Conservation (phyloP, 2,888 invertebrate genomes). For the Rhagophthalmus giganteus region DNA sequence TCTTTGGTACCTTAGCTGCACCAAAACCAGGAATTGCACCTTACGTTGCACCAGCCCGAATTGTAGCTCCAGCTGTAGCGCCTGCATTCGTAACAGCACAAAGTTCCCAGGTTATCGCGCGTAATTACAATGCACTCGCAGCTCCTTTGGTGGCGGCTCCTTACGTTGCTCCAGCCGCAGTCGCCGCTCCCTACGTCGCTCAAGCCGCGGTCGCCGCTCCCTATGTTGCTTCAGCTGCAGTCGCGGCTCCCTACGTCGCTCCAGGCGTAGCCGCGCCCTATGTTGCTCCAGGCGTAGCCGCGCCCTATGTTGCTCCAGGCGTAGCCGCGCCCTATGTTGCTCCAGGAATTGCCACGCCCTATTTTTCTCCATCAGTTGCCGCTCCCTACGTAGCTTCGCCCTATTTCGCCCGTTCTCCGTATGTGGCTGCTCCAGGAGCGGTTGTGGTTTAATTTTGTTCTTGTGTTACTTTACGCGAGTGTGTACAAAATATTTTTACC, state of each 20-base stretch:
- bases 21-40: slow-evolving; percentile 49
- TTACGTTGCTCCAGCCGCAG: slow-evolving; percentile 48
- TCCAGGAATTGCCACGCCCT: too few relatives aligned
- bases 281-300: slow-evolving; percentile 37
- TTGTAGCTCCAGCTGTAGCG: slow-evolving; percentile 40
- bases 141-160: slow-evolving; percentile 32
- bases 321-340: neutral
- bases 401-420: slow-evolving; percentile 48
- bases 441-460: too few relatives aligned
- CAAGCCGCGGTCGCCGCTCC: too few relatives aligned
- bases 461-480: too few relatives aligned
- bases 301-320: slow-evolving; percentile 13
- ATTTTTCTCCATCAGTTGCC: slow-evolving; percentile 36
- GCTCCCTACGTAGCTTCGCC: slow-evolving; percentile 44
- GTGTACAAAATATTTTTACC: too few relatives aligned
- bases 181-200: slow-evolving; percentile 48
- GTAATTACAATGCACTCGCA: slow-evolving; percentile 65
- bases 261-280: slow-evolving; percentile 41
- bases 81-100: slow-evolving; percentile 63
- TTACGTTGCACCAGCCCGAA: slow-evolving; percentile 22
- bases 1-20: slow-evolving; percentile 44
- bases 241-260: slow-evolving; percentile 51
- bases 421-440: slow-evolving; percentile 42
- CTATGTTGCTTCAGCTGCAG: slow-evolving; percentile 43
- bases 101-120: slow-evolving; percentile 66